A percentile compares a stretch with the other conserved stretches of the same genome.
phyloP scores from a whole-genome alignment of 2,888 invertebrate species.

The Fragum fragum region DNA sequence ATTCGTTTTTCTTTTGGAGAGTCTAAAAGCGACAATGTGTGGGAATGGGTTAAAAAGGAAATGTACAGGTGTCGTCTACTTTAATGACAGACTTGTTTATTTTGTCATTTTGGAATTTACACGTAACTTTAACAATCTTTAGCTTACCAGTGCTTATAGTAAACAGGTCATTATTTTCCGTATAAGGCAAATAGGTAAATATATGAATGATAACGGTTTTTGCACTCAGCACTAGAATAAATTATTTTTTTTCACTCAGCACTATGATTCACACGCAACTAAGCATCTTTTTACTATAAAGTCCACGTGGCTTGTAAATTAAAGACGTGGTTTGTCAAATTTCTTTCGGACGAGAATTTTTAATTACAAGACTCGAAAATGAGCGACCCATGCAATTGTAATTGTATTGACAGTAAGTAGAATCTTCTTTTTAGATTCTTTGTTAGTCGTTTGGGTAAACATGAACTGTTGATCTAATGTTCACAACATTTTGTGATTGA shows the following conservation, averaged over 20 bases:
- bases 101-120: too few species aligned
- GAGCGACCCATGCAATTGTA: constrained; percentile 21
- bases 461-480: too few species aligned
- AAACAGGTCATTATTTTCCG: background rate
- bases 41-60: too few species aligned
- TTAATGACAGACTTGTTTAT: too few species aligned
- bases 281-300: constrained; percentile 3
- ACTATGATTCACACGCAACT: background rate
- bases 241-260: background rate
- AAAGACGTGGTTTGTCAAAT: background rate
- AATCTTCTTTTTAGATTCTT: background rate
- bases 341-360: too few species aligned
- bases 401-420: constrained; percentile 6
- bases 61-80: too few species aligned
- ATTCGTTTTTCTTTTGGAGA: too few species aligned
- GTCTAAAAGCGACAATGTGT: too few species aligned
- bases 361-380: background rate
- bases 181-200: background rate
- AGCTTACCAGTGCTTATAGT: background rate
- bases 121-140: too few species aligned
- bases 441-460: too few species aligned
- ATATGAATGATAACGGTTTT: background rate
- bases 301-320: background rate
- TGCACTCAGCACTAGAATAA: background rate
- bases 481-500: too few species aligned